A percentile compares a stretch with the other conserved stretches of the same genome.
phyloP scores from a whole-genome alignment of 2,797 vertebrate genomes.

The Simalia tracyae region DNA sequence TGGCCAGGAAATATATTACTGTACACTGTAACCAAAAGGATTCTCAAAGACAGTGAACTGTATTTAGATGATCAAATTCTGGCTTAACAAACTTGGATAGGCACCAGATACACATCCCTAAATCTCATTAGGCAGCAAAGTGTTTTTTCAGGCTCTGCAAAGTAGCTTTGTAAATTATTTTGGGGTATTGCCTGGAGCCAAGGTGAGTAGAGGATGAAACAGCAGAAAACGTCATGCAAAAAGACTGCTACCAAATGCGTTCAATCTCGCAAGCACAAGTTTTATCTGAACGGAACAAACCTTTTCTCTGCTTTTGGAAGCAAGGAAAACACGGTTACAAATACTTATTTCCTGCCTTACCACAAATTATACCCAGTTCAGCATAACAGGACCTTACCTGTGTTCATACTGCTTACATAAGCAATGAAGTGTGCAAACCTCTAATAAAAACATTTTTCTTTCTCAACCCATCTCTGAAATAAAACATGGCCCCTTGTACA shows the following conservation, averaged over 20 bases:
- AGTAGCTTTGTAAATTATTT: neutral
- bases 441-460: conserved; percentile 20
- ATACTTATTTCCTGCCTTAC: conserved; percentile 25
- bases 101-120: neutral
- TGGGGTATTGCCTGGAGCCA: neutral
- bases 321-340: conserved; percentile 17
- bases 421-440: conserved; percentile 26
- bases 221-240: neutral
- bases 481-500: conserved; percentile 25
- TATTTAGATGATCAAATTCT: neutral
- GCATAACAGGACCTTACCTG: conserved; percentile 22
- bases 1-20: neutral
- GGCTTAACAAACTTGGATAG: neutral
- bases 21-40: neutral
- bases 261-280: neutral
- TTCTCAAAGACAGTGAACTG: neutral
- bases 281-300: neutral
- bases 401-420: conserved; percentile 33
- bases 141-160: neutral
- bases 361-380: conserved; percentile 27
- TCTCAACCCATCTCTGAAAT: conserved; percentile 15
- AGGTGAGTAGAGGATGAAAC: neutral
- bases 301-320: conserved; percentile 12
- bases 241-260: neutral
- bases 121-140: neutral